Conservation (phyloP, 1,140 invertebrate genomes). For the Drosophila quadrilineata region DNA sequence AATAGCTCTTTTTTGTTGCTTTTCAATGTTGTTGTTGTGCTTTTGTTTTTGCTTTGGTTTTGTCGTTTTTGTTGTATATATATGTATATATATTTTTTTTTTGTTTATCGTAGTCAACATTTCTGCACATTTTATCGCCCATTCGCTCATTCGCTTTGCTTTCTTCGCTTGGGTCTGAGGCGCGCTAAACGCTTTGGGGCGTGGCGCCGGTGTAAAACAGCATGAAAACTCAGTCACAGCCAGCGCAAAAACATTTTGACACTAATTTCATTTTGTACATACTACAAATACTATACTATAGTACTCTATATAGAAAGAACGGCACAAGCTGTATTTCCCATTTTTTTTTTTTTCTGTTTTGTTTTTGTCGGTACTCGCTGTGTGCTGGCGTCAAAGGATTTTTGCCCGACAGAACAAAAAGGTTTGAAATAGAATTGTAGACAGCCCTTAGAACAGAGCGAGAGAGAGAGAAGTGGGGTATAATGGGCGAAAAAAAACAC, state of each 20-base stretch:
- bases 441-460: slow-evolving; percentile 30
- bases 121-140: slow-evolving; percentile 69
- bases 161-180: slow-evolving; percentile 43
- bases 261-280: slow-evolving; percentile 79
- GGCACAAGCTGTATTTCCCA: slow-evolving; percentile 44
- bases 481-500: too few species aligned
- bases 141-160: slow-evolving; percentile 65
- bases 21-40: slow-evolving; percentile 26
- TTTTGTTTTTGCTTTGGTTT: slow-evolving; percentile 41
- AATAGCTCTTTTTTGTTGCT: slow-evolving; percentile 60
- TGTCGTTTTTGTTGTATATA: slow-evolving; percentile 31
- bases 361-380: not conserved
- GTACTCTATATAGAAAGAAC: too few species aligned
- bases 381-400: slow-evolving; percentile 71
- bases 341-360: not conserved
- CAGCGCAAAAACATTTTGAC: slow-evolving; percentile 77
- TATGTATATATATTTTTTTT: too few species aligned
- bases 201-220: slow-evolving; percentile 76
- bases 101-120: slow-evolving; percentile 27
- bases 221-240: slow-evolving; percentile 76
- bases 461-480: slow-evolving; percentile 8
- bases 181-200: slow-evolving; percentile 73
- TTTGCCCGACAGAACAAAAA: slow-evolving; percentile 60
- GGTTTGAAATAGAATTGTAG: slow-evolving; percentile 73
- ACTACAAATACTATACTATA: too few species aligned